Conservation (phyloP, 2,113 vertebrate genomes). For the Dendropsophus ebraccatus region DNA sequence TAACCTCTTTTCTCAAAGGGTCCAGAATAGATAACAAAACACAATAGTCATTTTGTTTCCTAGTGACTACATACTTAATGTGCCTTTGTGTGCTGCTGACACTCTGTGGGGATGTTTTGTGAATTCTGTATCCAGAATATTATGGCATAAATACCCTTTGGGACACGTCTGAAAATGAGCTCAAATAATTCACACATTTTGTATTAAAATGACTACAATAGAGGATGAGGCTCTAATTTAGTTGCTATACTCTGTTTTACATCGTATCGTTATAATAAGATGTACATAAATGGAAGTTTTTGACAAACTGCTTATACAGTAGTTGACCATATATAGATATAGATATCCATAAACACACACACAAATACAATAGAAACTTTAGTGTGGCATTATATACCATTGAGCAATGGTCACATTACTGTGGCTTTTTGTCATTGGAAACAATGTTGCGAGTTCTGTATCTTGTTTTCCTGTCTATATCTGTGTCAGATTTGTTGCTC, state of each 20-base stretch:
- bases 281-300: too few relatives aligned
- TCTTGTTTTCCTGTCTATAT: too few relatives aligned
- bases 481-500: too few relatives aligned
- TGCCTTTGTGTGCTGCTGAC: slow-evolving; percentile 77
- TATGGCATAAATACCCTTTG: background rate
- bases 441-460: too few relatives aligned
- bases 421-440: too few relatives aligned
- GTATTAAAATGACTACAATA: background rate
- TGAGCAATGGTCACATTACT: too few relatives aligned
- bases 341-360: too few relatives aligned
- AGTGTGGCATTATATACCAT: too few relatives aligned
- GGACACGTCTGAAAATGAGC: background rate
- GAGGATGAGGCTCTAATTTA: background rate
- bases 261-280: too few relatives aligned
- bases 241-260: background rate
- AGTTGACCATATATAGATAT: too few relatives aligned
- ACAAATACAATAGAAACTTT: too few relatives aligned
- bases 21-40: slow-evolving; percentile 74
- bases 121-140: slow-evolving; percentile 59
- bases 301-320: too few relatives aligned
- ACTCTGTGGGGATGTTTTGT: slow-evolving; percentile 73
- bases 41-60: slow-evolving; percentile 72
- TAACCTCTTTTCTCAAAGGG: slow-evolving; percentile 74
- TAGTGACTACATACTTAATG: slow-evolving; percentile 75
- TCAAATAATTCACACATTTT: background rate